Conservation (phyloP, 2,113 vertebrate genomes). For the Argyrosomus japonicus region DNA sequence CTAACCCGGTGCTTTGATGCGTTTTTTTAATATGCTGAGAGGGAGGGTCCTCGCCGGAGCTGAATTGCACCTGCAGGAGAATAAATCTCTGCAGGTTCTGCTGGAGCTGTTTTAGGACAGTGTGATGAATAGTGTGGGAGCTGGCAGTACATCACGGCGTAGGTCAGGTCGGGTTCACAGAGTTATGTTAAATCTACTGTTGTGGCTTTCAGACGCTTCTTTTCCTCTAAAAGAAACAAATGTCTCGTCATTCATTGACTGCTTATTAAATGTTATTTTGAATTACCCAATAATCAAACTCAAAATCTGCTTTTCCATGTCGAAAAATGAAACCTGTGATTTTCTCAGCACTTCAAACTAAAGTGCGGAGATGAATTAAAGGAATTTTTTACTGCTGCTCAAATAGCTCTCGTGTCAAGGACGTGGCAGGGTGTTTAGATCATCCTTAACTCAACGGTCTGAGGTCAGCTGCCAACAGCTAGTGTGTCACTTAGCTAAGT, state of each 20-base stretch:
- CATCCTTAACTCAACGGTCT: conserved; percentile 4
- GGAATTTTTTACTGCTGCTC: not conserved
- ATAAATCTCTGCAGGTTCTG: conserved; percentile 8
- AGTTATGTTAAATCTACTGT: not conserved
- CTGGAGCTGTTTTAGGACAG: conserved; percentile 10
- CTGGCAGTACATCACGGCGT: not conserved
- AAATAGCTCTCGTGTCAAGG: conserved; percentile 26
- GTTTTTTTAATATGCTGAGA: not conserved
- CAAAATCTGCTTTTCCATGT: not conserved
- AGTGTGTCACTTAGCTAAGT: conserved; percentile 3
- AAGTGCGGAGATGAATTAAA: not conserved
- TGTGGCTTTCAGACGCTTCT: not conserved
- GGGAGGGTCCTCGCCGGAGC: not conserved
- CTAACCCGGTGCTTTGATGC: not conserved
- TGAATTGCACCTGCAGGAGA: conserved; percentile 17
- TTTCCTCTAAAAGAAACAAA: not conserved
- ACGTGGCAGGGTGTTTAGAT: not conserved
- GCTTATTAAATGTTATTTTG: not conserved
- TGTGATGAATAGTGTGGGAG: conserved; percentile 1
- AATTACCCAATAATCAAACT: not conserved
- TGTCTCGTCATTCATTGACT: too few relatives aligned
- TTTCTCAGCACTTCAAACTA: not conserved
- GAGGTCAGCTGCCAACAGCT: conserved; percentile 19
- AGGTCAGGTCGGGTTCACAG: conserved; percentile 14
- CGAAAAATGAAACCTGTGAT: not conserved